These are phyloP conservation scores for Sceloporus tristichus DNA, from an alignment of 2,113 vertebrate species.

Conservation along the genomic window DNA sequence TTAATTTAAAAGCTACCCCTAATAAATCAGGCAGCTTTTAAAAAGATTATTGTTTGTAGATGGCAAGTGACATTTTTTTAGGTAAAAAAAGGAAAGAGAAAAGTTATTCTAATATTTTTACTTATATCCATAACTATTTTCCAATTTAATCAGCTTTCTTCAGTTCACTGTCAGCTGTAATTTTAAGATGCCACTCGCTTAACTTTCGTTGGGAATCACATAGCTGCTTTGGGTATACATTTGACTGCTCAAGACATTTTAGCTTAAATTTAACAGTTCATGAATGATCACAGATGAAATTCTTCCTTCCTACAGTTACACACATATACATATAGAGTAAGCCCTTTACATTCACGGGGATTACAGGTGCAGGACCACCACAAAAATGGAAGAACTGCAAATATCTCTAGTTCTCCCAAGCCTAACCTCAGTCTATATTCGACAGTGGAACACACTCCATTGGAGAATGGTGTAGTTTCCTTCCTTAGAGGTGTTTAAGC, in stretches of 20 bases:
- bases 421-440: too few species aligned
- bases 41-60: not conserved
- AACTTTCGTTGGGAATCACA: not conserved
- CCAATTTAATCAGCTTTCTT: constrained; percentile 13
- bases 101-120: not conserved
- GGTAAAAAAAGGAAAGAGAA: not conserved
- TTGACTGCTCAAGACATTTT: not conserved
- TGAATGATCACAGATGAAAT: not conserved
- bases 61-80: not conserved
- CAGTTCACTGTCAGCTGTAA: not conserved
- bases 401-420: too few species aligned
- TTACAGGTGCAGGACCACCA: too few species aligned
- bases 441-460: too few species aligned
- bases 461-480: too few species aligned
- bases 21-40: not conserved
- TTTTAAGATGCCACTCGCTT: not conserved
- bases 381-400: too few species aligned
- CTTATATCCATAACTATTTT: not conserved
- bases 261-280: not conserved
- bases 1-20: not conserved
- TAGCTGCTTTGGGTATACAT: not conserved
- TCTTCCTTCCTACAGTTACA: not conserved
- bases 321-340: not conserved
- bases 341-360: too few species aligned
- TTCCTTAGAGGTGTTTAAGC: too few species aligned